Evolutionary conservation across 1,140 invertebrate genomes (phyloP).

Genomic region (Araneus ventricosus): DNA sequence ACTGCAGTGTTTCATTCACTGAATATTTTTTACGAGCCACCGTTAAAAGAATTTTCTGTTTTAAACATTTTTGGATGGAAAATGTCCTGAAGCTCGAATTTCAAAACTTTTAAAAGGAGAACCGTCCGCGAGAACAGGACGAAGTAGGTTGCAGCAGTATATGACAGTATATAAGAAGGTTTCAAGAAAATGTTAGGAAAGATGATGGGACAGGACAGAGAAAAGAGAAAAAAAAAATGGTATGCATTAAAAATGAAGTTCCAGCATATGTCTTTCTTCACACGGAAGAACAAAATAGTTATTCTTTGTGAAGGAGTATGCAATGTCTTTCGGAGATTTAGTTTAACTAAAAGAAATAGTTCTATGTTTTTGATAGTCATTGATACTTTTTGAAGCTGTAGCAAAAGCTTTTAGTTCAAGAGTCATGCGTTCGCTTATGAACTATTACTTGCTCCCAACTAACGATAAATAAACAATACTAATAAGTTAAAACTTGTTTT

Average conservation of each 20-base stretch:
- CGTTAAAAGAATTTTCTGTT: neutral
- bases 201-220: neutral
- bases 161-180: neutral
- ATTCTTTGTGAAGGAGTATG: neutral
- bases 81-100: neutral
- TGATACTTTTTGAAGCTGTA: too few species aligned
- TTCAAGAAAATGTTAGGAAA: neutral
- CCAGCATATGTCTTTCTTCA: slow-evolving; percentile 14
- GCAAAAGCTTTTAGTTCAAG: too few species aligned
- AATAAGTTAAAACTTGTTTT: too few species aligned
- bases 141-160: neutral
- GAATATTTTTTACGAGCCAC: neutral
- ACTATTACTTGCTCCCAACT: too few species aligned
- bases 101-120: neutral
- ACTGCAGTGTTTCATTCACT: neutral
- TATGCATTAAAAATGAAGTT: slow-evolving; percentile 20
- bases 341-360: too few species aligned
- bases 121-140: neutral
- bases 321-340: neutral
- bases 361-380: too few species aligned
- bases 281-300: neutral
- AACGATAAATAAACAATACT: too few species aligned
- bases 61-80: neutral
- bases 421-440: too few species aligned
- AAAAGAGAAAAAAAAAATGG: neutral